These are phyloP conservation scores for Pteromalus puparum DNA, from an alignment of 1,140 invertebrate genomes.

Conservation along the genomic window DNA sequence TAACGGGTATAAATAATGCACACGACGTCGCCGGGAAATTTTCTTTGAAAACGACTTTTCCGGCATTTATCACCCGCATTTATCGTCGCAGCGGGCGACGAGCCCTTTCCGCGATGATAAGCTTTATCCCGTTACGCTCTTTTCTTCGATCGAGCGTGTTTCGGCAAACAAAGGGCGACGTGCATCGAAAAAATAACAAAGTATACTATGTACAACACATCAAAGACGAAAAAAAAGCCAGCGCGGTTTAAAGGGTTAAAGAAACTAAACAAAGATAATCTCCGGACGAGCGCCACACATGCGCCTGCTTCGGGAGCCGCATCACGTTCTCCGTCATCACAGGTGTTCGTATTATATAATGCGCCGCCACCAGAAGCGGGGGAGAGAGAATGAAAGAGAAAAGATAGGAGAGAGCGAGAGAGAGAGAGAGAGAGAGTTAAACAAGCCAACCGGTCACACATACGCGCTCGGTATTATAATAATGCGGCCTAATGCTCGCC, in stretches of 20 bases:
- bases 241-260: background rate
- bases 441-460: background rate
- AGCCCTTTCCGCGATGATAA: too few relatives aligned
- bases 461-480: slow-evolving; percentile 39
- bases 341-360: slow-evolving; percentile 43
- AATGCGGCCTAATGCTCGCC: slow-evolving; percentile 5
- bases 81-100: too few relatives aligned
- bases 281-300: background rate
- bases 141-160: too few relatives aligned
- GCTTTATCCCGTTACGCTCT: too few relatives aligned
- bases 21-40: too few relatives aligned
- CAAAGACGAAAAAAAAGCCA: background rate
- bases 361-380: background rate
- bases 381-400: too few relatives aligned
- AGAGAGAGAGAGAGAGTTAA: background rate
- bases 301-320: slow-evolving; percentile 24
- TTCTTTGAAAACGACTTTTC: too few relatives aligned
- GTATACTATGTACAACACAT: background rate
- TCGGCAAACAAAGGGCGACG: too few relatives aligned
- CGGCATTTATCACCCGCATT: too few relatives aligned
- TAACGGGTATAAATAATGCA: too few relatives aligned
- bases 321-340: slow-evolving; percentile 39
- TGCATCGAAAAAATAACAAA: too few relatives aligned
- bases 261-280: background rate
- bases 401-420: too few relatives aligned